Percentiles rank a stretch among this genome's conserved stretches.
These are phyloP conservation scores for Ptychadena robeensis DNA, from an alignment of 2,797 vertebrate species.

Conservation along the genomic window DNA sequence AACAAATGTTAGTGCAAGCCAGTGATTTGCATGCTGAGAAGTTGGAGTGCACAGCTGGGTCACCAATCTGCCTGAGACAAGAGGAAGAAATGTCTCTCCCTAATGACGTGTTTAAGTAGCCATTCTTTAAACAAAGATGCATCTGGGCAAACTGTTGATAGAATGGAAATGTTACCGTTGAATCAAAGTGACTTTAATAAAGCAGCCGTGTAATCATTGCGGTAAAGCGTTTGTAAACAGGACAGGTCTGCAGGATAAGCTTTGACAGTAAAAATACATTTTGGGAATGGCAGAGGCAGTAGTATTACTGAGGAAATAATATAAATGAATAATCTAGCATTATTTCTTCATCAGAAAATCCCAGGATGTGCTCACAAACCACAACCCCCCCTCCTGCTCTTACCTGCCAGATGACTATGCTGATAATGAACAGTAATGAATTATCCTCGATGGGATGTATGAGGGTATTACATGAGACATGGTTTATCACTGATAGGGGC, in stretches of 20 bases:
- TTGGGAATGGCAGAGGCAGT: neutral
- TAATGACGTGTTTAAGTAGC: conserved; percentile 50
- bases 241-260: neutral
- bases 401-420: no score
- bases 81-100: conserved; percentile 52
- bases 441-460: no score
- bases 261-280: neutral
- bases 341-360: no score
- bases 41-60: conserved; percentile 53
- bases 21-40: conserved; percentile 51
- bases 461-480: neutral
- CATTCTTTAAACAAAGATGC: conserved; percentile 52
- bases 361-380: no score
- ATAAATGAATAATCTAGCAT: no score
- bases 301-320: no score
- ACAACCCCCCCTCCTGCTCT: no score
- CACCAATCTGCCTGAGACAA: conserved; percentile 35
- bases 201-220: conserved; percentile 26
- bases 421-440: neutral
- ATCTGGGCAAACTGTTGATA: conserved; percentile 58
- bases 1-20: conserved; percentile 43
- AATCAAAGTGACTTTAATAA: conserved; percentile 22
- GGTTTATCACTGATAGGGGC: neutral
- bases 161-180: conserved; percentile 15
- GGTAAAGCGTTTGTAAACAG: conserved; percentile 30